Conservation (phyloP, 1,140 invertebrate species). For the Drosophila ambigua region DNA sequence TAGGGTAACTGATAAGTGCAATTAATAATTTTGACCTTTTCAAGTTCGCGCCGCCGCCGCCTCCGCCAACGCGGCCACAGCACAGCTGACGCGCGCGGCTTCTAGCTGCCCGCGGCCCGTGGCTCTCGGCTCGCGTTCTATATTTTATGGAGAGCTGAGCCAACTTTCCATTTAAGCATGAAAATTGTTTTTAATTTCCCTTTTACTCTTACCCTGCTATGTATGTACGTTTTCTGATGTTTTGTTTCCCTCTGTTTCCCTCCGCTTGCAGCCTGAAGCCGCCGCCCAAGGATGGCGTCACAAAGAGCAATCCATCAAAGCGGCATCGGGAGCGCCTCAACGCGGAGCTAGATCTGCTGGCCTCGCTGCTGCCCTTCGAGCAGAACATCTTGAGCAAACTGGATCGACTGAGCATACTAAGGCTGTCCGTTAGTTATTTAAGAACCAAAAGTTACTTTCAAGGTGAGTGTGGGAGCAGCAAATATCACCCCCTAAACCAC, state of each 20-base stretch:
- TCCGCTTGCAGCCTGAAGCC: conserved; percentile 93
- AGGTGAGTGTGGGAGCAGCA: conserved; percentile 88
- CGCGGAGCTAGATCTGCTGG: conserved; percentile 98
- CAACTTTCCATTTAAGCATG: conserved; percentile 65
- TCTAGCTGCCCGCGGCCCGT: too few species aligned
- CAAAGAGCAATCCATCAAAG: conserved; percentile 99
- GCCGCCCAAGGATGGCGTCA: conserved; percentile 97
- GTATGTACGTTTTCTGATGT: too few species aligned
- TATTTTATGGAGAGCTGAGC: conserved; percentile 31
- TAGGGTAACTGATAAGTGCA: conserved; percentile 73
- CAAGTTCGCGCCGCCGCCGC: conserved; percentile 57
- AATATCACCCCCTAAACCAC: background rate
- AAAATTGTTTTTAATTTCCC: conserved; percentile 62
- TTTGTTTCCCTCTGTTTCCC: conserved; percentile 14
- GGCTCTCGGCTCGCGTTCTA: conserved; percentile 16
- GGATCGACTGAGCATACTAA: conserved; percentile 98
- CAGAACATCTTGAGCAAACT: conserved; percentile 99
- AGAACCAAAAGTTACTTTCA: conserved; percentile 99
- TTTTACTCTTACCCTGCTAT: conserved; percentile 30
- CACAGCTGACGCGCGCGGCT: conserved; percentile 32
- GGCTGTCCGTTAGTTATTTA: conserved; percentile 98
- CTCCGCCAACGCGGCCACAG: conserved; percentile 9
- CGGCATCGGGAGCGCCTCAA: conserved; percentile 98
- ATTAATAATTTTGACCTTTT: conserved; percentile 78
- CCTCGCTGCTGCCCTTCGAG: conserved; percentile 98